Percentiles rank a stretch among this genome's conserved stretches.
phyloP scores from a whole-genome alignment of 2,888 invertebrate genomes.

The Nezara viridula region DNA sequence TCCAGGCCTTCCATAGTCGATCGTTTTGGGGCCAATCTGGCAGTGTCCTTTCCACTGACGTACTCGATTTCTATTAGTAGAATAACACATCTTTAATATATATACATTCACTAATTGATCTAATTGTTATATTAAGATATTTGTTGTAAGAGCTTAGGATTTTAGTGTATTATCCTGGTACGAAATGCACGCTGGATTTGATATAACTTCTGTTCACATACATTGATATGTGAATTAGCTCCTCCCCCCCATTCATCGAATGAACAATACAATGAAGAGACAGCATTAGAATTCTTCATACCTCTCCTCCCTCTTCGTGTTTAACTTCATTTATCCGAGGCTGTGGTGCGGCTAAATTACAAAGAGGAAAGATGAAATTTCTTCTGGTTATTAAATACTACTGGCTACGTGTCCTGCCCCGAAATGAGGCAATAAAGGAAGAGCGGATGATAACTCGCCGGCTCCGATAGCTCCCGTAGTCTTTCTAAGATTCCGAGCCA shows the following conservation, averaged over 20 bases:
- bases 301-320: not conserved
- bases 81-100: too few relatives aligned
- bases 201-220: too few relatives aligned
- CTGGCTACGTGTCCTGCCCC: not conserved
- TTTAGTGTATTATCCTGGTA: too few relatives aligned
- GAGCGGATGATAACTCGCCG: not conserved
- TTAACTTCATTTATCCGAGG: slow-evolving; percentile 14
- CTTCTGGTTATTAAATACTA: slow-evolving; percentile 41
- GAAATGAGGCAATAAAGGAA: slow-evolving; percentile 10
- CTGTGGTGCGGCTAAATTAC: not conserved
- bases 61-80: too few relatives aligned
- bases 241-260: not conserved
- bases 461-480: not conserved
- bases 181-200: too few relatives aligned
- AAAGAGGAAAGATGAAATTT: slow-evolving; percentile 37
- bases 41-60: too few relatives aligned
- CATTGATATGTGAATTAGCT: not conserved
- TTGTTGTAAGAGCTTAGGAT: too few relatives aligned
- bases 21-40: too few relatives aligned
- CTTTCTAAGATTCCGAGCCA: not conserved
- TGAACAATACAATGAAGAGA: not conserved
- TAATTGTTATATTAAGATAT: too few relatives aligned
- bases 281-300: not conserved
- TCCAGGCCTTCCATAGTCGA: too few relatives aligned
- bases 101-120: too few relatives aligned